Percentiles rank a stretch among this genome's conserved stretches.
Evolutionary conservation across 1,140 invertebrate genomes (phyloP).

Genomic region (Reticulitermes speratus): DNA sequence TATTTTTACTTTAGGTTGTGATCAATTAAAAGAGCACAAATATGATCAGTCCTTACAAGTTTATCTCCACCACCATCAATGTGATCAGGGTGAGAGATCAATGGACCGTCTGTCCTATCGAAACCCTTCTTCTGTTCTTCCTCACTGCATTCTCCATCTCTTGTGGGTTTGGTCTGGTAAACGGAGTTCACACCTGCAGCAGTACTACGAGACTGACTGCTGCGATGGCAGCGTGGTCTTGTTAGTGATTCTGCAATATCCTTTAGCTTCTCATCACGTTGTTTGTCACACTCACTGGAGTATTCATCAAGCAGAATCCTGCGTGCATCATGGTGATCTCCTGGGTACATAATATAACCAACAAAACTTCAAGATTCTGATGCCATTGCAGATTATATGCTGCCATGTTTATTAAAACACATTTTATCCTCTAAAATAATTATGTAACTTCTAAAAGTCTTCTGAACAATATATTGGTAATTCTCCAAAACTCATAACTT

Average conservation of each 20-base stretch:
- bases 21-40: not conserved
- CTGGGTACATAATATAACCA: constrained; percentile 28
- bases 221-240: constrained; percentile 26
- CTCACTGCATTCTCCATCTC: constrained; percentile 31
- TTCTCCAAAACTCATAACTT: too few species aligned
- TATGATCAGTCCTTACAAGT: not conserved
- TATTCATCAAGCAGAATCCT: constrained; percentile 51
- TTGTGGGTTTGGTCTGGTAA: constrained; percentile 23
- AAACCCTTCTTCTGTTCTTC: constrained; percentile 29
- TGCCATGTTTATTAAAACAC: too few species aligned
- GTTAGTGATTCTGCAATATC: constrained; percentile 67
- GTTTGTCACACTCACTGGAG: constrained; percentile 51
- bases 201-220: constrained; percentile 1
- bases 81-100: constrained; percentile 20
- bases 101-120: not conserved
- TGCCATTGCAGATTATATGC: too few species aligned
- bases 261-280: constrained; percentile 65
- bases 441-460: too few species aligned
- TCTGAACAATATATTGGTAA: too few species aligned
- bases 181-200: not conserved
- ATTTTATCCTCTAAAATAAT: too few species aligned
- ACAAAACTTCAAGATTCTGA: not conserved
- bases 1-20: too few species aligned
- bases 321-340: constrained; percentile 47
- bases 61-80: constrained; percentile 25